Evolutionary conservation across 30 jellyfish, hydroid and myxozoan genomes (phyloP).

Genomic region (Nemopilema nomurai): DNA sequence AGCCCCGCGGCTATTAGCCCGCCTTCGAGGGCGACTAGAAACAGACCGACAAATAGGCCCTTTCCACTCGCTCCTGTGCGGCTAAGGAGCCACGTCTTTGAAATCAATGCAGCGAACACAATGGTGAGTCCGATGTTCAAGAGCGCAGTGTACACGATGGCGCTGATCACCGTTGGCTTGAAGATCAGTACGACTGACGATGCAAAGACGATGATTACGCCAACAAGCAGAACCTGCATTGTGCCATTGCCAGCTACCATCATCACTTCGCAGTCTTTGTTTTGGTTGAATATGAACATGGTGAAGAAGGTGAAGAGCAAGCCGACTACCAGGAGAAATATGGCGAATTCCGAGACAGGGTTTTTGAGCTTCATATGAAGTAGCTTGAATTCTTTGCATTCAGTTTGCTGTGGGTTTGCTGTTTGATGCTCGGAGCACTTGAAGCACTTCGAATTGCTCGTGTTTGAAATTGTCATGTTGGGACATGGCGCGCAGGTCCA

Average conservation of each 20-base stretch:
- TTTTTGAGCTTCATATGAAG: slow-evolving; percentile 57
- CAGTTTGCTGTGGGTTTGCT: slow-evolving; percentile 76
- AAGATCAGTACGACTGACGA: slow-evolving; percentile 76
- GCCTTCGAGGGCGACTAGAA: slow-evolving; percentile 51
- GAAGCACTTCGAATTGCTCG: slow-evolving; percentile 79
- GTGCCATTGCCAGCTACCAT: slow-evolving; percentile 60
- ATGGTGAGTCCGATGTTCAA: slow-evolving; percentile 79
- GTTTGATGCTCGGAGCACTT: slow-evolving; percentile 57
- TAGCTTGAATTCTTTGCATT: slow-evolving; percentile 57
- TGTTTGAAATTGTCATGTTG: slow-evolving; percentile 65
- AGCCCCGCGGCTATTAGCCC: slow-evolving; percentile 55
- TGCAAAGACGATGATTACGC: slow-evolving; percentile 47
- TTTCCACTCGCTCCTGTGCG: slow-evolving; percentile 47
- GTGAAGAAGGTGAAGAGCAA: slow-evolving; percentile 69
- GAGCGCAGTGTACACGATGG: slow-evolving; percentile 59
- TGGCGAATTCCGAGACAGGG: slow-evolving; percentile 75
- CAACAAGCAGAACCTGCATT: slow-evolving; percentile 60
- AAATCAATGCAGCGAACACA: slow-evolving; percentile 62
- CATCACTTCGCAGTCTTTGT: slow-evolving; percentile 84
- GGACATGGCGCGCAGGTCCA: slow-evolving; percentile 91
- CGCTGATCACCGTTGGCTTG: slow-evolving; percentile 66
- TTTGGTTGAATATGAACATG: slow-evolving; percentile 84
- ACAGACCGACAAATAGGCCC: slow-evolving; percentile 48
- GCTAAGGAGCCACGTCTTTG: slow-evolving; percentile 63
- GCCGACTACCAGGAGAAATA: slow-evolving; percentile 76